Conservation (phyloP, 2,797 vertebrate genomes). For the Zenarchopterus dispar region DNA sequence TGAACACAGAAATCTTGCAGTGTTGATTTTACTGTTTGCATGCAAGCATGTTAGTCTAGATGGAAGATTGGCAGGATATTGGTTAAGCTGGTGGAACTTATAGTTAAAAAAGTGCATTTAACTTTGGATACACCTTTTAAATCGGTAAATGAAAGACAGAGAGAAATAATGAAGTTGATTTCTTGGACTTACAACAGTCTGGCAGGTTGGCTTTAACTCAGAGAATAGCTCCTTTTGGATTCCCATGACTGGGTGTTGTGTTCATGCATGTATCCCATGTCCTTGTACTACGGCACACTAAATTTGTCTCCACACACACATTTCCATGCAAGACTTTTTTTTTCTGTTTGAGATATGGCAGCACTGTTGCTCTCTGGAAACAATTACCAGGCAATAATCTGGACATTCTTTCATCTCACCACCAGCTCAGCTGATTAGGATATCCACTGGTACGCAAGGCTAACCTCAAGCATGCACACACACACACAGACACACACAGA, state of each 20-base stretch:
- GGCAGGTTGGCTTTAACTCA: constrained; percentile 21
- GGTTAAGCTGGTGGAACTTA: constrained; percentile 6
- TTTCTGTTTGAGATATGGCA: constrained; percentile 50
- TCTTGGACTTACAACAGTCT: neutral
- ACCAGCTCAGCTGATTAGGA: constrained; percentile 78
- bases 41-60: constrained; percentile 16
- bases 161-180: constrained; percentile 9
- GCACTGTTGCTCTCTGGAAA: constrained; percentile 74
- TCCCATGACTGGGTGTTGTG: constrained; percentile 7
- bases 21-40: constrained; percentile 39
- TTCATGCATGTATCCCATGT: constrained; percentile 18
- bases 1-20: constrained; percentile 23
- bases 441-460: constrained; percentile 64
- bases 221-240: constrained; percentile 14
- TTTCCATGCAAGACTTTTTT: constrained; percentile 9
- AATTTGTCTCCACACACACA: constrained; percentile 11
- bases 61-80: constrained; percentile 38
- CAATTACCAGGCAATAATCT: constrained; percentile 76
- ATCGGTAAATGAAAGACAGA: constrained; percentile 12
- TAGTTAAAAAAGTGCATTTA: constrained; percentile 24
- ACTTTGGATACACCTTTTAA: constrained; percentile 21
- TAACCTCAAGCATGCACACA: constrained; percentile 61
- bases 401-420: constrained; percentile 76
- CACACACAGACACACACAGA: too few relatives aligned
- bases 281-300: constrained; percentile 18